Evolutionary conservation across 1,140 invertebrate genomes (phyloP).

Genomic region (silkworm (Bombyx mori)): DNA sequence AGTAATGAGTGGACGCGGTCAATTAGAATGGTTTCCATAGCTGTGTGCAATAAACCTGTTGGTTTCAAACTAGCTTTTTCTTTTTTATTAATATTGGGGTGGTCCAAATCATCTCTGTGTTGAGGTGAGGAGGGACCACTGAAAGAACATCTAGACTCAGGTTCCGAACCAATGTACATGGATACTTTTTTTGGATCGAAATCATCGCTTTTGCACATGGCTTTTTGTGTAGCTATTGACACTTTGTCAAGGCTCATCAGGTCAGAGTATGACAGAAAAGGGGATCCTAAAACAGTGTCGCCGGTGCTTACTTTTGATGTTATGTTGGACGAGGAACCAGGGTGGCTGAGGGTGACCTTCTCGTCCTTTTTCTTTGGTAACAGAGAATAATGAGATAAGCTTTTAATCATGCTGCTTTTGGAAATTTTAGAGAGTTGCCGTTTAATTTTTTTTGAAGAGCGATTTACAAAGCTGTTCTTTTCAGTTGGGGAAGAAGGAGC

Average conservation of each 20-base stretch:
- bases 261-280: constrained; percentile 58
- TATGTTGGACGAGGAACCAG: constrained; percentile 39
- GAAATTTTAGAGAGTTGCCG: constrained; percentile 54
- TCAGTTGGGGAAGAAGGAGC: constrained; percentile 57
- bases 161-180: constrained; percentile 65
- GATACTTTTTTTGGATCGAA: constrained; percentile 35
- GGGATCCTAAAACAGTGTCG: constrained; percentile 57
- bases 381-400: constrained; percentile 59
- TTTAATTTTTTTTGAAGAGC: constrained; percentile 55
- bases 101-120: constrained; percentile 36
- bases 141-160: constrained; percentile 48
- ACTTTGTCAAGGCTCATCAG: constrained; percentile 52
- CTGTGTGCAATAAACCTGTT: constrained; percentile 56
- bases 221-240: constrained; percentile 25
- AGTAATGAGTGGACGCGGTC: constrained; percentile 60
- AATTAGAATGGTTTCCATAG: constrained; percentile 69
- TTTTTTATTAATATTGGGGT: constrained; percentile 20
- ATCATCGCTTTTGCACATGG: constrained; percentile 54
- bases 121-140: constrained; percentile 42
- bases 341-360: constrained; percentile 43
- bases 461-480: constrained; percentile 55
- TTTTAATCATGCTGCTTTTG: constrained; percentile 62
- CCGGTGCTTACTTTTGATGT: constrained; percentile 40
- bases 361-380: constrained; percentile 48
- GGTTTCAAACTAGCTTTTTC: constrained; percentile 35